Base-by-base conservation (phyloP, 2,888 invertebrate species). In the Cantharis rufa region DNA sequence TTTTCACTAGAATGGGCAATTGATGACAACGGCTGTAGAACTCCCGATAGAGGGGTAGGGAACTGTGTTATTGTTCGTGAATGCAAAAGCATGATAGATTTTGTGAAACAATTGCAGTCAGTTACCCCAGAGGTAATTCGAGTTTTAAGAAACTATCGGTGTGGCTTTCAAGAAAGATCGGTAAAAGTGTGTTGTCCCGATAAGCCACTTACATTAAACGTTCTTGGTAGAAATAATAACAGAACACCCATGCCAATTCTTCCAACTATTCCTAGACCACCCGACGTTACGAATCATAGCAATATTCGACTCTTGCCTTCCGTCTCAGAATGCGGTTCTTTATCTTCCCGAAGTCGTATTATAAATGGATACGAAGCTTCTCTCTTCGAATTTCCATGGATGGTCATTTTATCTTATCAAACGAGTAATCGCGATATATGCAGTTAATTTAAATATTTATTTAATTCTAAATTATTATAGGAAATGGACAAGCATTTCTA, bases 381-480 rank as follows among this genome's bases (percentile, higher is more conserved):
- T 0, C 84, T 94, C 3, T 91, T 89, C 62, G 92, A 94, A 81
- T 93, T 91, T 87, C 94, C 94, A 0, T 95, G 94, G 94, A 92
- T 94, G 93, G 94, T 92, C 0, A 87, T 32, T 13, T 3, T 32
- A 13, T 32, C 32, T 13, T 32, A 32, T 32, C 11, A 13, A 32
- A 32, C 13, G 0, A 4, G 32, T 32, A 32, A 32, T 32, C 4
- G 3, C 1, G 4, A 32, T 32, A 32, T 11, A 32, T 0, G 13
- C 13, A 32, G 32, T 4, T 32, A 3, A 32, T 32, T 32, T 13
- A 1, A 4, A 1, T 4, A 3, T 61, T 15, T 11, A 75, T 10
- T 15, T 66, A 64, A 63, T 24, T n/a, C 3, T 11, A 13, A 4
- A 18, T 15, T 64, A 64, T 61, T 72, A 11, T 24, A 76, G 74